Conservation (phyloP, 1,140 invertebrate species). For the Watersipora subatra region DNA sequence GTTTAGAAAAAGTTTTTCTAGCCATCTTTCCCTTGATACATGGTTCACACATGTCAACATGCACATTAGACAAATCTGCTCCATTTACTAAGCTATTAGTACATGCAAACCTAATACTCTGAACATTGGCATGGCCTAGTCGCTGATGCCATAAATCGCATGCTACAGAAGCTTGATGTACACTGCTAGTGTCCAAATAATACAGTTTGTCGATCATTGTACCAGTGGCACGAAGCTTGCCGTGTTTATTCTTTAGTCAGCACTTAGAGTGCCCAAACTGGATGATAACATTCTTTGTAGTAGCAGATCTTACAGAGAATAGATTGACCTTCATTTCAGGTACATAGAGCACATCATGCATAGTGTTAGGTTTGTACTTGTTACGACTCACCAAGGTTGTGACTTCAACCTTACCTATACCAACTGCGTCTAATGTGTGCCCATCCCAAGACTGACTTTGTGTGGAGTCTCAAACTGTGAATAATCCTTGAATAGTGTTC, state of each 20-base stretch:
- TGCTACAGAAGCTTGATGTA: background rate
- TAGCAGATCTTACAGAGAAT: no score
- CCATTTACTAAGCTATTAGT: background rate
- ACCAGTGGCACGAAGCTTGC: background rate
- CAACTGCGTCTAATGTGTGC: background rate
- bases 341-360: no score
- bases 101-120: constrained; percentile 5
- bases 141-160: constrained; percentile 10
- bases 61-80: background rate
- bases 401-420: background rate
- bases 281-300: background rate
- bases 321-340: no score
- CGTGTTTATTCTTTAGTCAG: background rate
- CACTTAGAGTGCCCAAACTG: constrained; percentile 1
- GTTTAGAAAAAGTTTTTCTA: constrained; percentile 9
- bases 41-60: constrained; percentile 3
- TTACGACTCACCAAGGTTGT: background rate
- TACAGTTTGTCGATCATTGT: background rate
- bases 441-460: background rate
- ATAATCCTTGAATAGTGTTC: background rate
- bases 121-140: constrained; percentile 7
- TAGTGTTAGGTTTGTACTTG: no score
- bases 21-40: constrained; percentile 13
- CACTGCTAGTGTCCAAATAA: background rate
- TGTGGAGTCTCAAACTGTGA: background rate